A percentile compares a stretch with the other conserved stretches of the same genome.
Evolutionary conservation across 2,888 invertebrate genomes (phyloP).

Genomic region (Phorcus lineatus): DNA sequence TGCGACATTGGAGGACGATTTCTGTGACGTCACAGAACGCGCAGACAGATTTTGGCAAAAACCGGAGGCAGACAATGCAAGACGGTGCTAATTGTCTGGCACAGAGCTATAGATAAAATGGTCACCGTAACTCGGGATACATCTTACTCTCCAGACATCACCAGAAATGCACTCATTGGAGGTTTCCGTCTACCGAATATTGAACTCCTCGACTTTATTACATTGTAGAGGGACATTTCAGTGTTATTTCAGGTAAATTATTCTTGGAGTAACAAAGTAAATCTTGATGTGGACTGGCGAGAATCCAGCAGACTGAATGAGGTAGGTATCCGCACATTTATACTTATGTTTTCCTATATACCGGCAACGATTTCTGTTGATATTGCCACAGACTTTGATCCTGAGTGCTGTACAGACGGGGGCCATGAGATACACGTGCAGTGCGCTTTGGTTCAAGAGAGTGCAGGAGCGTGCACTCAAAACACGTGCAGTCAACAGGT

Average conservation of each 20-base stretch:
- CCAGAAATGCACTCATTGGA: neutral
- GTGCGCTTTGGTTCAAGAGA: too few species aligned
- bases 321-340: too few species aligned
- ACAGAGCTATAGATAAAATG: constrained; percentile 11
- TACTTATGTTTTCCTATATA: too few species aligned
- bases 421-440: too few species aligned
- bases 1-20: constrained; percentile 7
- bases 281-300: constrained; percentile 17
- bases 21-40: neutral
- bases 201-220: neutral
- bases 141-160: neutral
- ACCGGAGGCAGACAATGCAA: neutral
- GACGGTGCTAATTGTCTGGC: constrained; percentile 8
- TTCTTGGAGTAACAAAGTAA: neutral
- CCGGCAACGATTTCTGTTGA: too few species aligned
- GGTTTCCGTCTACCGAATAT: neutral
- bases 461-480: too few species aligned
- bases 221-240: neutral
- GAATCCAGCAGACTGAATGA: neutral
- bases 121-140: constrained; percentile 3
- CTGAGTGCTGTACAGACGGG: too few species aligned
- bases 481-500: too few species aligned
- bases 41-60: constrained; percentile 17
- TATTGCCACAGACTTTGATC: too few species aligned
- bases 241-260: neutral